Evolutionary conservation across 2,797 vertebrate species (phyloP), one percentile per base, ranked within the genome.

Genomic region (Lutjanus campechanus): DNA sequence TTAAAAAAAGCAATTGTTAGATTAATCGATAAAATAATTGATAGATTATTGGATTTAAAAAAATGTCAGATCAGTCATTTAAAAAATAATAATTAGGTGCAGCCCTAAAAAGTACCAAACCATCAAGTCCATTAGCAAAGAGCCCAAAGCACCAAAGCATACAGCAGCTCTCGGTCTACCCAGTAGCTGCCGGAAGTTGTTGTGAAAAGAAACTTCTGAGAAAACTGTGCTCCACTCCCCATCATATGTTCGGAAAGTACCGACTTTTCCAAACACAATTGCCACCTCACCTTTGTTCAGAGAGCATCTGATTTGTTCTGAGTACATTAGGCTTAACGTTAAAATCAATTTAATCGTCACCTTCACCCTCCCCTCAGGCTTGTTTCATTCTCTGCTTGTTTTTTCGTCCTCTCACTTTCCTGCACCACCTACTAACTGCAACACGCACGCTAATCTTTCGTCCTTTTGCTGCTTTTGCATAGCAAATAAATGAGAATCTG

Each of bases 401-500:
- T 50, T 11, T 63, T 60, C 3, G 5, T 69, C 71, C 74, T 73
- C 60, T 73, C 64, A 73, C 68, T 90, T 85, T 77, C 73, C 71
- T 63, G 61, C 58, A 64, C 29, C 67, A 46, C 29, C 60, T 49
- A 82, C 29, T 19, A 47, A 47, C 88, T 78, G 63, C 64, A 61
- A 76, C 77, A 76, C 76, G 59, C 44, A 20, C 54, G 64, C 62
- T 41, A 60, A 63, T 62, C 59, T 69, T 51, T 44, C 68, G 60
- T 72, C 44, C 62, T 69, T 83, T 69, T 1, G 41, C 56, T 41
- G 55, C 58, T 76, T 93, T 93, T 90, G 86, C 92, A 92, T 91
- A 73, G 75, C 90, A 92, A 93, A 94, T 88, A 81, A 67, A 85
- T 49, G 8, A 74, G 79, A 85, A 84, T 81, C 76, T 83, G 73